phyloP scores from a whole-genome alignment of 2,113 vertebrate species.

The Sphaerodactylus townsendi region DNA sequence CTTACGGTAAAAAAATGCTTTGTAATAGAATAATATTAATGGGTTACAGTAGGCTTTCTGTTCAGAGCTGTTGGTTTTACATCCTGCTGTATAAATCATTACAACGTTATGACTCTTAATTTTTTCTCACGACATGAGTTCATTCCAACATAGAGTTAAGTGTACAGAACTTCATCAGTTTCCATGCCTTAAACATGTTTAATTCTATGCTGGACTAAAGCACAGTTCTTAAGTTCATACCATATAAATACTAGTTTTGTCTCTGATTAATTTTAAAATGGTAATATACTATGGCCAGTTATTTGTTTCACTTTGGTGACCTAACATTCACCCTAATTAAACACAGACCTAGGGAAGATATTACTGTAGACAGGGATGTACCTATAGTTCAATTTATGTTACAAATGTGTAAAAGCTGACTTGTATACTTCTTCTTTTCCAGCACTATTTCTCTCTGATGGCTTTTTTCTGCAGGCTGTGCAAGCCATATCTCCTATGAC shows the following conservation, averaged over 20 bases:
- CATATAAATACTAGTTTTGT: background rate
- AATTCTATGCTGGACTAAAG: background rate
- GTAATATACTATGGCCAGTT: background rate
- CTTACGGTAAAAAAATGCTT: background rate
- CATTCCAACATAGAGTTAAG: background rate
- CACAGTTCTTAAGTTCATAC: background rate
- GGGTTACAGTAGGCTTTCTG: background rate
- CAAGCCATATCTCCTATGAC: too few species aligned
- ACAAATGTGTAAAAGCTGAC: background rate
- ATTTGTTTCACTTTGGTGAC: background rate
- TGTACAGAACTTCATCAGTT: background rate
- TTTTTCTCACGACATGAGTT: background rate
- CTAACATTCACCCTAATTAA: background rate
- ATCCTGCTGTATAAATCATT: background rate
- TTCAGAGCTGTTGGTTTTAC: background rate
- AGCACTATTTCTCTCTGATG: constrained; percentile 4
- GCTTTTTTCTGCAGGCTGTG: background rate
- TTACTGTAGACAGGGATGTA: constrained; percentile 19
- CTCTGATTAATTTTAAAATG: background rate
- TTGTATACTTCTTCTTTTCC: background rate
- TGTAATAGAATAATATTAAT: background rate
- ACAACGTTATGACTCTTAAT: background rate
- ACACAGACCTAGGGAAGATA: background rate
- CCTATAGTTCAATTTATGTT: constrained; percentile 30
- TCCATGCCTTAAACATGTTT: background rate